Conservation (phyloP, 2,888 invertebrate species). For the Tetrapedia diversipes region DNA sequence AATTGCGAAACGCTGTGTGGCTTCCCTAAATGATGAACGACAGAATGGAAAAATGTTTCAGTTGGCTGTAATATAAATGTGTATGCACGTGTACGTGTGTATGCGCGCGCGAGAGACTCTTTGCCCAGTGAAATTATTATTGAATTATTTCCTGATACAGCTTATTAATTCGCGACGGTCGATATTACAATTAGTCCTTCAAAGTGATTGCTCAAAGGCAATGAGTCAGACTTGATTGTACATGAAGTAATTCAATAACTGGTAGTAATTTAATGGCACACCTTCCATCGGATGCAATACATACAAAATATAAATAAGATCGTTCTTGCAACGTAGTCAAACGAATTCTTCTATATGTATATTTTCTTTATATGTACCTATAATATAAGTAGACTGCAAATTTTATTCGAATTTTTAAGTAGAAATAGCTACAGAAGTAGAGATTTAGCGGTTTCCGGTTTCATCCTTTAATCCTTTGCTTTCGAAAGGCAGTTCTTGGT, state of each 20-base stretch:
- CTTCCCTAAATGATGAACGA: neutral
- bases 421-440: too few relatives aligned
- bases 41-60: neutral
- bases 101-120: neutral
- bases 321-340: conserved; percentile 44
- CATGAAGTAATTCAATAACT: conserved; percentile 39
- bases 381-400: too few relatives aligned
- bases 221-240: conserved; percentile 32
- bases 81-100: neutral
- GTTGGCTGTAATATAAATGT: too few relatives aligned
- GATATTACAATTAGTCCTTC: conserved; percentile 53
- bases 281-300: conserved; percentile 42
- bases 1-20: conserved; percentile 17
- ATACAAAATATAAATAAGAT: conserved; percentile 53
- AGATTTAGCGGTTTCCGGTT: too few relatives aligned
- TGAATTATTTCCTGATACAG: conserved; percentile 21
- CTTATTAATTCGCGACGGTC: conserved; percentile 44
- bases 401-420: too few relatives aligned
- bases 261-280: conserved; percentile 25
- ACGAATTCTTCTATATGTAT: conserved; percentile 12
- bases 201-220: conserved; percentile 44
- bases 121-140: conserved; percentile 20
- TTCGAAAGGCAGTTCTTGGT: too few relatives aligned
- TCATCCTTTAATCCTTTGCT: too few relatives aligned
- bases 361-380: neutral